These are phyloP conservation scores for Anisognathus igniventris DNA, from an alignment of 2,797 vertebrate genomes.

Conservation along the genomic window DNA sequence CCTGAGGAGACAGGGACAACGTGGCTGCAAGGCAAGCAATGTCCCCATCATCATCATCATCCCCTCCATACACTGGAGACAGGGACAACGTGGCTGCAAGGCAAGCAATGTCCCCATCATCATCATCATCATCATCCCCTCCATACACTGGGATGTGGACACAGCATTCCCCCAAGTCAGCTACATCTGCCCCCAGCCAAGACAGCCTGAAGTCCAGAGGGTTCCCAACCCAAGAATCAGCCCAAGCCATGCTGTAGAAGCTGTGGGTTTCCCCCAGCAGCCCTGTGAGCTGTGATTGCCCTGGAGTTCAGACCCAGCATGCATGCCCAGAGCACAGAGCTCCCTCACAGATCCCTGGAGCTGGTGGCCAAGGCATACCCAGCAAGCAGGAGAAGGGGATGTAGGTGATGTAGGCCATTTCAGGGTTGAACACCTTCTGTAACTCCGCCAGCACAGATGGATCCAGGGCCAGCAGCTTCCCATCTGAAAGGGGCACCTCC, in stretches of 20 bases:
- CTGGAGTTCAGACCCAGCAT: neutral
- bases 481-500: slow-evolving; percentile 77
- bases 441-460: slow-evolving; percentile 84
- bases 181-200: neutral
- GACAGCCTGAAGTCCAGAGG: neutral
- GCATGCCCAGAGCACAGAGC: fast-evolving
- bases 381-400: slow-evolving; percentile 94
- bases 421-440: slow-evolving; percentile 90
- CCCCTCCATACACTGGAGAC: neutral
- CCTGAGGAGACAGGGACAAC: slow-evolving; percentile 71
- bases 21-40: neutral
- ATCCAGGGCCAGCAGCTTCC: slow-evolving; percentile 78
- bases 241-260: neutral
- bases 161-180: neutral
- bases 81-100: neutral
- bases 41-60: neutral
- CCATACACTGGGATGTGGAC: neutral
- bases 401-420: slow-evolving; percentile 95
- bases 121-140: neutral
- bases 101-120: neutral
- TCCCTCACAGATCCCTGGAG: neutral
- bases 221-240: neutral
- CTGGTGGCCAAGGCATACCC: slow-evolving; percentile 72
- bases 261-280: neutral
- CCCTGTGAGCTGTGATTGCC: neutral